Evolutionary conservation across 1,140 invertebrate species (phyloP), one percentile per base, ranked within the genome.

Genomic region (Scylla paramamosain): DNA sequence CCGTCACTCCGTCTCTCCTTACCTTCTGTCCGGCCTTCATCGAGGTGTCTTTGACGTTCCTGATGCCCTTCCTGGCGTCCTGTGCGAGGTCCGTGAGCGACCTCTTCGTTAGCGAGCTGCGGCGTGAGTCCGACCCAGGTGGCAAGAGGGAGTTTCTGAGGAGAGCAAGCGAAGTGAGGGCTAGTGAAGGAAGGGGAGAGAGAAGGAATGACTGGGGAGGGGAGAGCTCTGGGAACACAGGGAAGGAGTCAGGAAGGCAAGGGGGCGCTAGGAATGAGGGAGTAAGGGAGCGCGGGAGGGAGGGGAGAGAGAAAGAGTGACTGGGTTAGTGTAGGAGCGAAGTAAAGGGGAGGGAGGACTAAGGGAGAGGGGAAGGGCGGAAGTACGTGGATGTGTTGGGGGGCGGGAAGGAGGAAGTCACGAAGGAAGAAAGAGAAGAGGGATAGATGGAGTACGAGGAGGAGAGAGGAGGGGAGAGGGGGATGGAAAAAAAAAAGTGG

Each of bases 11-110:
- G 8, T 8, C 16, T 0, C 25, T 59, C 32, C 93, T 94, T 82
- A 94, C 93, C 93, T 94, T 94, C 52, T 94, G 93, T 29, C 93
- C 93, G 25, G 93, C 93, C 87, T 94, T 94, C 93, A 89, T 94
- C n/a, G 93, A 94, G 14, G 93, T 89, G 52, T 94, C 93, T 20
- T 46, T 89, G 4, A 94, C 93, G 29, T 89, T 88, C 93, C 28
- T 89, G 16, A 94, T 94, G 29, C 93, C 93, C 59, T 94, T 94
- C 32, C 25, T 94, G 31, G 93, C 86, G 52, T 94, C 93, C 93
- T 94, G 52, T 0, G 89, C 93, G 1, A 94, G 84, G 20, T 32
- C 93, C 93, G 93, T 94, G 86, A 94, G 59, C 86, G 93, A 48
- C 86, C 77, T 94, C 93, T 94, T 94, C 48, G 93, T 94, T 7